These are phyloP conservation scores for Smittia aterrima DNA, from an alignment of 2,888 invertebrate genomes.

Conservation along the genomic window DNA sequence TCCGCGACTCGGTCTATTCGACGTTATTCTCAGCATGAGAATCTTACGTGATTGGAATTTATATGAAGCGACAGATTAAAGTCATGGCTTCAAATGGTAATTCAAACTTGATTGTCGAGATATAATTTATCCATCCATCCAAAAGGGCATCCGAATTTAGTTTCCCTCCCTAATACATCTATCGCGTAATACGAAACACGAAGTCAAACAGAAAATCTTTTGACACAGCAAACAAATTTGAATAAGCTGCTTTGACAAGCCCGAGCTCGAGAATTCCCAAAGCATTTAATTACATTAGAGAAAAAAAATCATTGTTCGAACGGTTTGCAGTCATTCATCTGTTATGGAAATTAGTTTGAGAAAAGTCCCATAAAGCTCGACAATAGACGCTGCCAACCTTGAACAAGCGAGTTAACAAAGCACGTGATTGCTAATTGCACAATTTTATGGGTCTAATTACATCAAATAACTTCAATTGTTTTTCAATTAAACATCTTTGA, in stretches of 20 bases:
- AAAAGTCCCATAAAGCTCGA: background rate
- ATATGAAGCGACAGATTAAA: background rate
- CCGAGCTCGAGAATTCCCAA: too few species aligned
- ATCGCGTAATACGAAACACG: background rate
- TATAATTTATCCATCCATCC: background rate
- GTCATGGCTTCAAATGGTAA: background rate
- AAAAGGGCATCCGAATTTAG: background rate
- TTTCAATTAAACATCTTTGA: constrained; percentile 26
- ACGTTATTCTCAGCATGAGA: constrained; percentile 18
- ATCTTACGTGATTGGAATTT: constrained; percentile 26
- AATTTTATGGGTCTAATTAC: constrained; percentile 1
- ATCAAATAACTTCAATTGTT: constrained; percentile 22
- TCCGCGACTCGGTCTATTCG: too few species aligned
- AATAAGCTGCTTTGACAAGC: background rate
- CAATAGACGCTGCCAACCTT: too few species aligned
- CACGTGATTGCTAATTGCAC: constrained; percentile 30
- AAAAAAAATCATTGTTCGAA: too few species aligned
- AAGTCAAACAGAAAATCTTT: background rate
- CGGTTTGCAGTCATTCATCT: background rate
- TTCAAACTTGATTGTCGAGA: background rate
- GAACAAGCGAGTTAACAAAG: background rate
- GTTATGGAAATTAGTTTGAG: background rate
- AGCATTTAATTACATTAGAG: background rate
- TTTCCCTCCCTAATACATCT: background rate
- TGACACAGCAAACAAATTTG: background rate